Conservation (phyloP, 1,140 invertebrate genomes). For the Penaeus japonicus region DNA sequence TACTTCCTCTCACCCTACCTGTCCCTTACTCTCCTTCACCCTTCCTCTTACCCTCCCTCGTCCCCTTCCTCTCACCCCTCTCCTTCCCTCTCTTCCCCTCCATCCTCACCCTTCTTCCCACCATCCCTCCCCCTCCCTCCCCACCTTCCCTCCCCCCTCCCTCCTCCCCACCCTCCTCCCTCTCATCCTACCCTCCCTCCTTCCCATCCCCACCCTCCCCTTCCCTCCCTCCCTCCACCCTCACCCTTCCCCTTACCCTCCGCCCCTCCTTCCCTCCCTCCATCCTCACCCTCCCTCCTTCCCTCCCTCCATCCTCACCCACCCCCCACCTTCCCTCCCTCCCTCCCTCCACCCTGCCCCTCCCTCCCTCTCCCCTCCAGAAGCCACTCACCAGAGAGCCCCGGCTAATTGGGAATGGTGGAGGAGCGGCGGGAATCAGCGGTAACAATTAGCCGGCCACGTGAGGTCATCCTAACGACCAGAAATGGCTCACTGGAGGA, state of each 20-base stretch:
- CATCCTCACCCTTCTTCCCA: not conserved
- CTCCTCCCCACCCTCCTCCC: not conserved
- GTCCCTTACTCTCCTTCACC: not conserved
- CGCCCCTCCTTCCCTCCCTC: not conserved
- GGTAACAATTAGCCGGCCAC: constrained; percentile 34
- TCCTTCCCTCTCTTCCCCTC: not conserved
- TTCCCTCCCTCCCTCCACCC: not conserved
- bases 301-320: no score
- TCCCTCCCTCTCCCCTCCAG: not conserved
- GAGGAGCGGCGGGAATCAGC: constrained; percentile 34
- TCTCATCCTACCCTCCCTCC: not conserved
- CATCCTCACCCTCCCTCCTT: no score
- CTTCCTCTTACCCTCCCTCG: no score
- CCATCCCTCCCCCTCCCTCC: no score
- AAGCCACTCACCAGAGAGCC: not conserved
- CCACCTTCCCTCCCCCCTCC: not conserved
- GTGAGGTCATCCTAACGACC: constrained; percentile 27
- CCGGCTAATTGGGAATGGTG: constrained; percentile 32
- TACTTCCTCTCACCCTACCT: not conserved
- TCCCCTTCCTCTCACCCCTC: no score
- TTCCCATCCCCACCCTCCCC: not conserved
- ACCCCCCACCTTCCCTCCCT: not conserved
- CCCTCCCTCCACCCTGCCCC: not conserved
- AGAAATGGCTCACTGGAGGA: constrained; percentile 11
- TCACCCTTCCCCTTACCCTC: not conserved